Evolutionary conservation across 2,113 vertebrate species (phyloP), one percentile per base, ranked within the genome.

Genomic region (Thalassarche chlororhynchos): DNA sequence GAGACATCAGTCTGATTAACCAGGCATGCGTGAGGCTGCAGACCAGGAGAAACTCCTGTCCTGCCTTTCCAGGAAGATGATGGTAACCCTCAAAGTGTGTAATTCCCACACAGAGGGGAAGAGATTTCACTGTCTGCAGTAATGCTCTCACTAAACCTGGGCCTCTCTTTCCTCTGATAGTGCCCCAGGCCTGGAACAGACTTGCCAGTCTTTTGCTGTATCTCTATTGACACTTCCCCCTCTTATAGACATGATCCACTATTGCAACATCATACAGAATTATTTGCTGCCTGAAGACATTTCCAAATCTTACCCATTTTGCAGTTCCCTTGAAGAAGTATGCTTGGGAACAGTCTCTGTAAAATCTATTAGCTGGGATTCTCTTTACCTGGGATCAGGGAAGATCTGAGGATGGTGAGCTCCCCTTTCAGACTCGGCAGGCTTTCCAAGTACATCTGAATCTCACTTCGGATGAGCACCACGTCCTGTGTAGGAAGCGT

Each of bases 321-420:
- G 75, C 49, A 91, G 74, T 47, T 91, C 12, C 12, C 51, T 93
- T 91, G 74, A 93, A 89, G 12, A 76, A 87, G 18, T 32, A 85
- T 31, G 23, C 32, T 62, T 42, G 17, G 21, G 32, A 90, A 68
- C 40, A 77, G 29, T 12, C 23, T 60, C 24, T 26, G 19, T 69
- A 88, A 90, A 93, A 87, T 23, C 26, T 61, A 6, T 47, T 76
- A 93, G 10, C 51, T 84, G 65, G 25, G 74, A 58, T 92, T 62
- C 18, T 54, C 10, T 40, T 91, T 98, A 99, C 99, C 99, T 99
- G 99, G 98, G 49, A 99, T 99, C 49, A 99, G 88, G 21, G 98
- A 89, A 52, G 99, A 99, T 76, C 71, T 98, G 49, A 99, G 98
- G 62, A 99, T 96, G 9, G 80, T 95, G 68, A 99, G 72, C 7